Conservation (phyloP, 2,797 vertebrate species). For the Danio kyathit region DNA sequence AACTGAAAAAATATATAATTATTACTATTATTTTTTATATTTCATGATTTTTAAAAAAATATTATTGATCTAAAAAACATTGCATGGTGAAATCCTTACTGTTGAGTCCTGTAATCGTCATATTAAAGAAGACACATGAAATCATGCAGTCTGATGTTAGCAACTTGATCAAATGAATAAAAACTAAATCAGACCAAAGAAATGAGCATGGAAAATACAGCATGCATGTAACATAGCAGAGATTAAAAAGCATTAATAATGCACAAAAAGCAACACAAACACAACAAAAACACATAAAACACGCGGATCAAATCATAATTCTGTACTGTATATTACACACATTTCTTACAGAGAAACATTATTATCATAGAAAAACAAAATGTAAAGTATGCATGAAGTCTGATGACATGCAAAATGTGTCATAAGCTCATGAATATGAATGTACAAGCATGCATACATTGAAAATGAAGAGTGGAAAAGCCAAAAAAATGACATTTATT, state of each 20-base stretch:
- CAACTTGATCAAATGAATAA: neutral
- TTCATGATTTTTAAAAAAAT: too few species aligned
- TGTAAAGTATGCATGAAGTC: neutral
- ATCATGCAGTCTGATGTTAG: conserved; percentile 10
- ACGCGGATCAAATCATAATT: neutral
- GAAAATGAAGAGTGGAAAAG: neutral
- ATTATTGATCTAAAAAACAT: neutral
- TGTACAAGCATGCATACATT: conserved; percentile 12
- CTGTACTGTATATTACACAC: neutral
- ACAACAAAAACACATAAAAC: neutral
- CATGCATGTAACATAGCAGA: neutral
- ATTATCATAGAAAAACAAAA: neutral
- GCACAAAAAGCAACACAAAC: neutral
- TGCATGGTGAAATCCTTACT: neutral
- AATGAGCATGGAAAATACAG: neutral
- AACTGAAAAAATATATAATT: neutral
- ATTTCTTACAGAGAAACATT: neutral
- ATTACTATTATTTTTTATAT: neutral
- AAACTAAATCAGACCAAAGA: neutral
- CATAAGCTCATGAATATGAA: neutral
- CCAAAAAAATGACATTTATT: conserved; percentile 14
- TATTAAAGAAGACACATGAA: conserved; percentile 1
- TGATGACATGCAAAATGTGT: conserved; percentile 2
- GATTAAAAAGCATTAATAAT: neutral
- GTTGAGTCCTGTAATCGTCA: conserved; percentile 6